Evolutionary conservation across 1,140 invertebrate species (phyloP), one percentile per base, ranked within the genome.

Genomic region (Teleopsis dalmanni): DNA sequence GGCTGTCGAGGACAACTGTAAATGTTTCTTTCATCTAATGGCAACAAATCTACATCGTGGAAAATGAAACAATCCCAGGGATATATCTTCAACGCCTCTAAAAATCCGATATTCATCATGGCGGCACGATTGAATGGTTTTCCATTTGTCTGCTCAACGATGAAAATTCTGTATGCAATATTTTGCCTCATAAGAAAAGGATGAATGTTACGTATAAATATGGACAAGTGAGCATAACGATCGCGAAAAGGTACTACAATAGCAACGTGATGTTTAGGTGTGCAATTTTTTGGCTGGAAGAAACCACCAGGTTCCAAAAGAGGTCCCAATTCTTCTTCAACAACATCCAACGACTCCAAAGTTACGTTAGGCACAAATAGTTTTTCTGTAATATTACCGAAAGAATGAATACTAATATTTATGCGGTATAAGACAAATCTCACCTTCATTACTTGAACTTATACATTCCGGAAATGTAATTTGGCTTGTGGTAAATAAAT

Each of bases 71-170:
- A 97, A 60, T 91, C 83, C 73, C 84, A 92, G 33, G 81, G 74
- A 33, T 81, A 78, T 31, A 82, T 72, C 63, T 88, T 88, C 53
- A 83, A 70, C 2, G 90, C 86, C 72, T 96, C 93, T 31, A 81
- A 77, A 71, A 85, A 96, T 7, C 93, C 95, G n/a, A 96, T 84
- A 72, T 98, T 98, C 83, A 97, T 89, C 37, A 97, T 75, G 76
- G 88, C 87, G 2, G 90, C 95, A 46, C 92, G 79, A 71, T 97
- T 97, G 69, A 97, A 98, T 13, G 78, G 76, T 8, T 77, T 78
- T 21, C 75, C 74, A 43, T 82, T 85, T 73, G 73, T 82, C 72
- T 96, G 93, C 73, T 97, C 94, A n/a, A 96, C 78, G n/a, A 97
- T 81, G 71, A 90, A 94, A 58, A 98, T 92, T 53, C 85, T 83